Evolutionary conservation across 2,113 vertebrate species (phyloP).

Genomic region (Dipodomys stephensi): DNA sequence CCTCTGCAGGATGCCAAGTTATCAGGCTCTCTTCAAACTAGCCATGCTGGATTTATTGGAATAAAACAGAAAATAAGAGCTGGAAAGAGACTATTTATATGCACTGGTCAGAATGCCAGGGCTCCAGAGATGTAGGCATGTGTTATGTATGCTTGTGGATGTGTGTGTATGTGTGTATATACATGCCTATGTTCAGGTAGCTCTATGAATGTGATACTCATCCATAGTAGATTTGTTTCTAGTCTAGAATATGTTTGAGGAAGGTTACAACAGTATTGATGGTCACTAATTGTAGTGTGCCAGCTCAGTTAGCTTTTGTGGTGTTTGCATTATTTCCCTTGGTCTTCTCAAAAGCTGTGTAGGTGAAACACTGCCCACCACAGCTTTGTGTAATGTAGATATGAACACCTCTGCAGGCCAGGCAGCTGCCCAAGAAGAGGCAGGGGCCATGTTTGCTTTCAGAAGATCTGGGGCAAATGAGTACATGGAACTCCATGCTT

Average conservation of each 20-base stretch:
- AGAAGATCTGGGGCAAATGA: background rate
- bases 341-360: background rate
- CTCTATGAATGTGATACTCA: background rate
- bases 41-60: slow-evolving; percentile 53
- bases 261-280: background rate
- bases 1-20: slow-evolving; percentile 66
- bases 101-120: slow-evolving; percentile 12
- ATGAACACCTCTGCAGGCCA: background rate
- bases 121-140: background rate
- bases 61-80: slow-evolving; percentile 65
- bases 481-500: too few relatives aligned
- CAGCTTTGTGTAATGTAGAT: background rate
- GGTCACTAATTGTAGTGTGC: background rate
- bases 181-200: too few relatives aligned
- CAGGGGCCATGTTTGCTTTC: background rate
- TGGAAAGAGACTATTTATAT: slow-evolving; percentile 60
- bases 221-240: background rate
- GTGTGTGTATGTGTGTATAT: too few relatives aligned
- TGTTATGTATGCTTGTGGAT: background rate
- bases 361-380: background rate
- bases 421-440: background rate
- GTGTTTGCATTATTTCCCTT: background rate
- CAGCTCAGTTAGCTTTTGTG: background rate
- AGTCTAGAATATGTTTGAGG: background rate
- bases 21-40: slow-evolving; percentile 62